phyloP scores from a whole-genome alignment of 2,113 vertebrate species.

The Polypterus senegalus region DNA sequence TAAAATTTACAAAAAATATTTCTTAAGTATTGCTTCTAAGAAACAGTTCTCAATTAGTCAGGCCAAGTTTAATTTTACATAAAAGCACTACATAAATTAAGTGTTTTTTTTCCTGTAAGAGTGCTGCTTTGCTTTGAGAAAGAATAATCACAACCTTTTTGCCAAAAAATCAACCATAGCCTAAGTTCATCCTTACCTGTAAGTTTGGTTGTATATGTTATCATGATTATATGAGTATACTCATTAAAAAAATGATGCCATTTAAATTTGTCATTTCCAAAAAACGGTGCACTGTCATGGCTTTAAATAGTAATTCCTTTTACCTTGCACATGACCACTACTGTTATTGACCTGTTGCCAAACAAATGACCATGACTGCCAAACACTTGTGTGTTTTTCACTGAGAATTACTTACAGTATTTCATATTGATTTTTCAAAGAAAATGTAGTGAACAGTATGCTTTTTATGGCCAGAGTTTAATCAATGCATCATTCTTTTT shows the following conservation, averaged over 20 bases:
- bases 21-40: no score
- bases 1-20: no score
- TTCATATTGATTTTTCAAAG: slow-evolving; percentile 52
- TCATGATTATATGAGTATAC: slow-evolving; percentile 43
- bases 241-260: slow-evolving; percentile 33
- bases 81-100: no score
- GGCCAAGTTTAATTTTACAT: no score
- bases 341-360: slow-evolving; percentile 31
- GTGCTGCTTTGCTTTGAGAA: background rate
- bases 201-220: slow-evolving; percentile 29
- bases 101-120: background rate
- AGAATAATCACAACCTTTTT: background rate
- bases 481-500: slow-evolving; percentile 57
- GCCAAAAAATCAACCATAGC: background rate
- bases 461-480: slow-evolving; percentile 45
- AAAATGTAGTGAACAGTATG: slow-evolving; percentile 40
- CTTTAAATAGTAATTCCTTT: slow-evolving; percentile 32
- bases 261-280: no score
- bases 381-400: slow-evolving; percentile 38
- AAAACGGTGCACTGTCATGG: slow-evolving; percentile 29
- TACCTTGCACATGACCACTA: slow-evolving; percentile 38
- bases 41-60: no score
- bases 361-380: slow-evolving; percentile 41
- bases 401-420: slow-evolving; percentile 39
- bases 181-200: background rate